Percentiles rank a stretch among this genome's conserved stretches.
phyloP scores from a whole-genome alignment of 2,797 vertebrate species.

The Jordanella pulchra region DNA sequence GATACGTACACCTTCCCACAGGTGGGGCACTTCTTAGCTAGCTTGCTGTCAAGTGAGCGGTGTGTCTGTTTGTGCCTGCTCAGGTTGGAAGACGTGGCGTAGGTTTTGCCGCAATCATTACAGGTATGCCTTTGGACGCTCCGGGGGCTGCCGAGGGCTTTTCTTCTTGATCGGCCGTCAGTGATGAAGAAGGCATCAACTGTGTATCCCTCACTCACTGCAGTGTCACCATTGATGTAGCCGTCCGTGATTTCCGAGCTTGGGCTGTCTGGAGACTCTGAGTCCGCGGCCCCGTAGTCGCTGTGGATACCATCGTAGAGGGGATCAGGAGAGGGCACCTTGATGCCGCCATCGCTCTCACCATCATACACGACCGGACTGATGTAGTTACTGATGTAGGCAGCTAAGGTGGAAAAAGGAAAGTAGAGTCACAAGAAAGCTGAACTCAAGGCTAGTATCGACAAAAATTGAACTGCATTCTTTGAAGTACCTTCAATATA shows the following conservation, averaged over 20 bases:
- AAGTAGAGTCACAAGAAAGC: constrained; percentile 33
- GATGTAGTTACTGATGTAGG: constrained; percentile 93
- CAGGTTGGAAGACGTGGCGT: constrained; percentile 94
- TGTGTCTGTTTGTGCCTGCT: constrained; percentile 97
- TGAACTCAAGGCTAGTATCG: neutral
- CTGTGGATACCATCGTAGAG: constrained; percentile 89
- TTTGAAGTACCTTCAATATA: neutral
- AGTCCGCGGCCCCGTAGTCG: constrained; percentile 87
- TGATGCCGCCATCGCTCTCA: constrained; percentile 86
- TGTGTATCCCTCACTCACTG: constrained; percentile 92
- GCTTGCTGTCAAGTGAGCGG: constrained; percentile 93
- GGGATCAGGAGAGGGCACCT: constrained; percentile 89
- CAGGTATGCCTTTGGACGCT: constrained; percentile 86
- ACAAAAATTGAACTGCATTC: neutral
- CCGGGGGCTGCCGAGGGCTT: constrained; percentile 79
- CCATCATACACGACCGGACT: constrained; percentile 87
- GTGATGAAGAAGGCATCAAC: constrained; percentile 95
- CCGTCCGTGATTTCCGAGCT: constrained; percentile 87
- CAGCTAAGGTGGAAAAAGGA: constrained; percentile 65
- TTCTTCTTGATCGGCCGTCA: constrained; percentile 89
- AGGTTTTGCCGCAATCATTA: constrained; percentile 92
- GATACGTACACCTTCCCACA: constrained; percentile 95
- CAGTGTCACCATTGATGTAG: constrained; percentile 93
- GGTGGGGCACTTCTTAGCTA: constrained; percentile 93
- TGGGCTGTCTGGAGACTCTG: constrained; percentile 89